Base-by-base conservation (phyloP, 2,113 vertebrate genomes). In the Climacteris rufus region DNA sequence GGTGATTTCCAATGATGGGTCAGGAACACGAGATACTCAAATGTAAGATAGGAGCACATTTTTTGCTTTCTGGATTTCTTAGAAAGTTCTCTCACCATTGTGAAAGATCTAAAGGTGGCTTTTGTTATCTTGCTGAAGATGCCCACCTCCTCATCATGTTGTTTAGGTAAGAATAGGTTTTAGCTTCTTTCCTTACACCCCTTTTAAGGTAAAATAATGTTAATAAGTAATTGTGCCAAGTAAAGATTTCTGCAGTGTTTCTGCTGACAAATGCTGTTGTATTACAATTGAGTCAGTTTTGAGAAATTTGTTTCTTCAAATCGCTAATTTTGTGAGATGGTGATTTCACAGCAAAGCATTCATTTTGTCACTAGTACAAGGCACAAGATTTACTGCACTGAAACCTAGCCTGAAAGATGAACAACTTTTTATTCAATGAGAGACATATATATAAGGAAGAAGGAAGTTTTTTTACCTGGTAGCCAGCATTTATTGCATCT, bases 141-240 rank as follows among this genome's bases (percentile, higher is more conserved):
- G 82, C 2, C 5, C 11, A 5, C 54, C 13, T 71, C 21, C 10
- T 16, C 0, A 2, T 42, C 15, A 81, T 2, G 0, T 57, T 72
- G 35, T 75, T 70, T 79, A 56, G 40, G 20, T 76, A 37, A 79
- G 61, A 75, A 33, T 15, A 80, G 68, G 49, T 16, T 4, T 72
- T 49, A 63, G 6, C 72, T 76, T 80, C 77, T 31, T 18, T 59
- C 50, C 52, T 47, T 53, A 42, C 18, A 53, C 33, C 53, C 80
- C 60, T 83, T 91, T 91, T 82, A 89, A 94, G 81, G 70, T 79
- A 86, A 86, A 90, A 66, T 83, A 76, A 76, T 33, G 24, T 42
- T 66, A 70, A 54, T 78, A 70, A 92, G 37, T 37, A 53, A 19
- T 27, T 52, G 50, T 79, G 40, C 71, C 40, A 79, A 90, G 57